Conservation (phyloP, 2,113 vertebrate genomes). For the Chloropsis hardwickii region DNA sequence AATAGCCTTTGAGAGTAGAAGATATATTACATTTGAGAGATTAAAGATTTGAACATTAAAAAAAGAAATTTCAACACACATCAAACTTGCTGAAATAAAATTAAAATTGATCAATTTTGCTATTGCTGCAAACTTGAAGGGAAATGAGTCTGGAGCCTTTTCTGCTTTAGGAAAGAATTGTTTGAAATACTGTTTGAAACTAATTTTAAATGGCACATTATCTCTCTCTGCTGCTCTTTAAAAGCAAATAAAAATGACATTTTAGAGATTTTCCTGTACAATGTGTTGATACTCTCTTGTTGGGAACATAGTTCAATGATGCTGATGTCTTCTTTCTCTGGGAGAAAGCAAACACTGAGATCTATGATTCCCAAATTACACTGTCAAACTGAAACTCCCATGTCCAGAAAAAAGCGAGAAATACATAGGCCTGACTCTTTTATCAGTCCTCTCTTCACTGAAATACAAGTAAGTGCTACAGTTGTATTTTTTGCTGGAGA, state of each 20-base stretch:
- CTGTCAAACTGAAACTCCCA: background rate
- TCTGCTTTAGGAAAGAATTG: background rate
- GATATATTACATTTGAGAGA: background rate
- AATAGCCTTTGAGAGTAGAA: background rate
- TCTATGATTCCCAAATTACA: background rate
- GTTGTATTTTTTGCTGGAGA: background rate
- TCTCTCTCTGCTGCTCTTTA: background rate
- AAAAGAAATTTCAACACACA: background rate
- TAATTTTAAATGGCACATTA: background rate
- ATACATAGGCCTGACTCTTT: background rate
- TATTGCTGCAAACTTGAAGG: background rate
- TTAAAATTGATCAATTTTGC: background rate
- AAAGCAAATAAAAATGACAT: background rate
- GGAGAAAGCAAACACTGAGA: background rate
- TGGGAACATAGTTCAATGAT: background rate
- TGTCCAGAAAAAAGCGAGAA: background rate
- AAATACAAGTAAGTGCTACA: background rate
- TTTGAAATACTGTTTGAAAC: background rate
- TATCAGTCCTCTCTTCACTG: background rate
- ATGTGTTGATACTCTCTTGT: background rate
- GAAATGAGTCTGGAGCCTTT: background rate
- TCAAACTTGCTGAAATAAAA: background rate
- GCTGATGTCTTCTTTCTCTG: background rate
- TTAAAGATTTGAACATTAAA: background rate
- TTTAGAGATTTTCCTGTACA: background rate